phyloP scores from a whole-genome alignment of 1,140 invertebrate genomes.

The Drosophila elegans region DNA sequence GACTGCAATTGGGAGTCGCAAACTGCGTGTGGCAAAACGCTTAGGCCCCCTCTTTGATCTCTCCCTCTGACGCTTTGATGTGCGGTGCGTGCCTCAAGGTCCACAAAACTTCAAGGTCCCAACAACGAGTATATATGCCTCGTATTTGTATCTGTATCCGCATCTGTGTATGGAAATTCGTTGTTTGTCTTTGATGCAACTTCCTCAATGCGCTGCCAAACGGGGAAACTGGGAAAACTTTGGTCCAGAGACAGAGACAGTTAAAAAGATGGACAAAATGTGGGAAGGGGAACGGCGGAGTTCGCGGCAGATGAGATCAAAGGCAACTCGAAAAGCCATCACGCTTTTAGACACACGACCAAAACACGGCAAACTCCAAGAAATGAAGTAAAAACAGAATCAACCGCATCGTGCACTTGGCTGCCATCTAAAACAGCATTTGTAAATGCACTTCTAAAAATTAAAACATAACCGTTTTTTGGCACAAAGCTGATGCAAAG shows the following conservation, averaged over 20 bases:
- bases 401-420: constrained; percentile 59
- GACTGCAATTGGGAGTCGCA: constrained; percentile 69
- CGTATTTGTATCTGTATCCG: constrained; percentile 18
- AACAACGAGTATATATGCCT: constrained; percentile 14
- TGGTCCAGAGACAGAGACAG: constrained; percentile 43
- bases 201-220: constrained; percentile 78
- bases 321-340: constrained; percentile 67
- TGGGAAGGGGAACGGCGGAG: neutral
- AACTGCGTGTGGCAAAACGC: constrained; percentile 69
- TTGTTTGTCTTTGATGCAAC: constrained; percentile 80
- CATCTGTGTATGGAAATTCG: constrained; percentile 50
- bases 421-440: constrained; percentile 36
- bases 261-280: constrained; percentile 22
- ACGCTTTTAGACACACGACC: constrained; percentile 61
- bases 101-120: constrained; percentile 78
- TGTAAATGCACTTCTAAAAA: constrained; percentile 27
- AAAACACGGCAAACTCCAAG: constrained; percentile 43
- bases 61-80: constrained; percentile 51
- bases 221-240: constrained; percentile 60
- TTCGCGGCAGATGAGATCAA: constrained; percentile 60
- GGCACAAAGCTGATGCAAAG: too few relatives aligned
- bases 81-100: constrained; percentile 68
- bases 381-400: constrained; percentile 55
- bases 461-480: too few relatives aligned
- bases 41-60: constrained; percentile 66